Evolutionary conservation across 1,140 invertebrate species (phyloP).

Genomic region (Drosophila navojoa): DNA sequence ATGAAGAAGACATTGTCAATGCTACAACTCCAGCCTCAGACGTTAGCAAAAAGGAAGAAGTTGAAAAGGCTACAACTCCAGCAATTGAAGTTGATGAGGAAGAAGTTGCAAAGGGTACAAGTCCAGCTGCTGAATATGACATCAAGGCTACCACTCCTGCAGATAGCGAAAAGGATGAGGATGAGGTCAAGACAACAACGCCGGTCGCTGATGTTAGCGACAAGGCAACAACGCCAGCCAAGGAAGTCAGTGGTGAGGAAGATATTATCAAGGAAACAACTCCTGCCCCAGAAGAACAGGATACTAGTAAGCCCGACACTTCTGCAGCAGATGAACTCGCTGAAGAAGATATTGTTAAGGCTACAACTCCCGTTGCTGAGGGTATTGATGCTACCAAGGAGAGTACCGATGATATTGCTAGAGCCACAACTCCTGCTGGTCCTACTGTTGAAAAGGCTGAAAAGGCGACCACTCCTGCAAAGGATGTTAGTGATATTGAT

Average conservation of each 20-base stretch:
- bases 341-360: constrained; percentile 3
- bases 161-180: neutral
- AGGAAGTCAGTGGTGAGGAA: constrained; percentile 13
- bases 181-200: constrained; percentile 7
- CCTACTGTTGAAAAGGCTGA: neutral
- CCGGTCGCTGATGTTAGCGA: constrained; percentile 13
- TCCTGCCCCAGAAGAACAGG: constrained; percentile 1
- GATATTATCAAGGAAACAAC: constrained; percentile 10
- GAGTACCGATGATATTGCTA: neutral
- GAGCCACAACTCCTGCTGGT: constrained; percentile 14
- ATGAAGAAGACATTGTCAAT: neutral
- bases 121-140: too few relatives aligned
- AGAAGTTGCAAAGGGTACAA: neutral
- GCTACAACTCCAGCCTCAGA: neutral
- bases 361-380: constrained; percentile 11
- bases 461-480: constrained; percentile 12
- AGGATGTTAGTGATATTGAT: constrained; percentile 9
- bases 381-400: neutral
- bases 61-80: neutral
- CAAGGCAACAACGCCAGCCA: constrained; percentile 23
- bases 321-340: neutral
- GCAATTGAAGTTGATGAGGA: neutral
- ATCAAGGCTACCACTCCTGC: neutral
- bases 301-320: constrained; percentile 13
- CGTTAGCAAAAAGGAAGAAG: too few relatives aligned